Percentiles rank a stretch among this genome's conserved stretches.
Evolutionary conservation across 1,140 invertebrate genomes (phyloP).

Genomic region (Trichomalopsis sarcophagae): DNA sequence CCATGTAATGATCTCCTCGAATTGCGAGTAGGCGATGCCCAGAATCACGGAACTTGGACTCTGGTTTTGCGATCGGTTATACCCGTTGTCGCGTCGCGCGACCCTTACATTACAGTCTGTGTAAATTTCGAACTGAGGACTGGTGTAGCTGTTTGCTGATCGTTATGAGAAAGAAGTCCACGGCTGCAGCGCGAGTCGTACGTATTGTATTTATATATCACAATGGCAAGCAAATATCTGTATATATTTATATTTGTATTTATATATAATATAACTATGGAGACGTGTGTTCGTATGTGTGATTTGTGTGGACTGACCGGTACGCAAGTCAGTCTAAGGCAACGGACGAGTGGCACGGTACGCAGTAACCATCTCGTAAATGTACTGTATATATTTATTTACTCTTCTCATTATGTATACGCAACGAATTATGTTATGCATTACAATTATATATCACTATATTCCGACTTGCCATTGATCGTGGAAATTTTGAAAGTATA

Average conservation of each 20-base stretch:
- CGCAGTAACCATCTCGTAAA: constrained; percentile 52
- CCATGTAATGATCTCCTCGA: not conserved
- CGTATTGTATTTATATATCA: not conserved
- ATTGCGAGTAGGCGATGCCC: not conserved
- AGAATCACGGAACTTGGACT: constrained; percentile 14
- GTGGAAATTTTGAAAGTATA: constrained; percentile 5
- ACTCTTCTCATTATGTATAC: constrained; percentile 46
- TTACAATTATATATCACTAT: constrained; percentile 44
- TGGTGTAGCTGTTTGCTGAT: not conserved
- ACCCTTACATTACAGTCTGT: constrained; percentile 39
- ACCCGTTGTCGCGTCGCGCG: constrained; percentile 48
- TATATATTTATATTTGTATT: constrained; percentile 21
- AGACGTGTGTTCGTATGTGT: constrained; percentile 35
- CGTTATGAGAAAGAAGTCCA: not conserved
- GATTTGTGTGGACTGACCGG: constrained; percentile 53
- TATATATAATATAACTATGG: constrained; percentile 46
- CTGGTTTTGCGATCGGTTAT: constrained; percentile 38
- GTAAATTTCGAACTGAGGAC: constrained; percentile 52
- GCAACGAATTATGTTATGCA: constrained; percentile 35
- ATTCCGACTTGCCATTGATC: constrained; percentile 44
- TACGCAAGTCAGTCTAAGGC: constrained; percentile 55
- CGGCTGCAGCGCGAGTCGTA: not conserved
- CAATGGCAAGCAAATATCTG: constrained; percentile 24
- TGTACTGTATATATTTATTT: constrained; percentile 52
- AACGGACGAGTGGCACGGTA: constrained; percentile 52